phyloP scores from a whole-genome alignment of 2,797 vertebrate genomes.

The Smutsia gigantea region DNA sequence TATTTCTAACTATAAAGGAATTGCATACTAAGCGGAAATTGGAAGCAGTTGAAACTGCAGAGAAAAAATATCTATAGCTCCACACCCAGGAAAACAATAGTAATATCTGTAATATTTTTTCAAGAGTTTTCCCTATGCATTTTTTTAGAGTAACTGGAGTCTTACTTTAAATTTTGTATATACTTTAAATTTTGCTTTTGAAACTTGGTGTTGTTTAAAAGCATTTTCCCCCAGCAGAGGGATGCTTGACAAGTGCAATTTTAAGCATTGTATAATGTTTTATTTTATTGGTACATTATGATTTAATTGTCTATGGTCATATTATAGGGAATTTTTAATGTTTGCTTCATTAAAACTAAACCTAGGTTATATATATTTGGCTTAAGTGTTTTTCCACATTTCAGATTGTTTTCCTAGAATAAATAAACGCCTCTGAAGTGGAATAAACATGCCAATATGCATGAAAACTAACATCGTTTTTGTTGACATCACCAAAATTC shows the following conservation, averaged over 20 bases:
- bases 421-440: background rate
- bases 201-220: background rate
- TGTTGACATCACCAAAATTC: background rate
- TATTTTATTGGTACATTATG: background rate
- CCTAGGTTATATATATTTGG: background rate
- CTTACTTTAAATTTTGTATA: too few relatives aligned
- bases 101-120: background rate
- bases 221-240: background rate
- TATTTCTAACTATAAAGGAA: constrained; percentile 41
- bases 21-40: background rate
- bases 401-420: background rate
- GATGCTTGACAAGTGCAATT: background rate
- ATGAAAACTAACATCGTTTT: background rate
- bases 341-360: background rate
- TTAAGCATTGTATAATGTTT: background rate
- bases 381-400: background rate
- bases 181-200: background rate
- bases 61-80: background rate
- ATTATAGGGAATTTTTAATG: background rate
- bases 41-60: background rate
- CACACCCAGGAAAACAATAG: background rate
- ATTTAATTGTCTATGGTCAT: background rate
- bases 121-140: background rate
- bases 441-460: background rate
- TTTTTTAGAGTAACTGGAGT: background rate